Evolutionary conservation across 2,113 vertebrate species (phyloP), one percentile per base, ranked within the genome.

Genomic region (Lonchura striata): DNA sequence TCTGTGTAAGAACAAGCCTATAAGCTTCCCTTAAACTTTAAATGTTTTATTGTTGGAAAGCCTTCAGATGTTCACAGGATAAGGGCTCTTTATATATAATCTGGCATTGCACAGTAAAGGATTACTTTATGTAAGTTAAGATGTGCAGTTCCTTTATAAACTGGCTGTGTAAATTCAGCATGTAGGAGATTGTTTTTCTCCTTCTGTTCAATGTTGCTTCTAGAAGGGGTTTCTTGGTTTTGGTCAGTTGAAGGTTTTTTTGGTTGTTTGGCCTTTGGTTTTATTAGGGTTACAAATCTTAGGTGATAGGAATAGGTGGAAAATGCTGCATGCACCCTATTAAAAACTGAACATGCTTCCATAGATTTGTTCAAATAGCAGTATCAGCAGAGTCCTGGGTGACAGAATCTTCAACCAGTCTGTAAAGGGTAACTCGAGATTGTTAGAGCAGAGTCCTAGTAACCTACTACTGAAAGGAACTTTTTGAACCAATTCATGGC

Each of bases 61-160:
- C 71, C 49, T 90, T 97, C 76, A 90, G 88, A 90, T 93, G 68
- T 90, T 92, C 92, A 39, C 60, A 49, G 78, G 47, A 90, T 86
- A 95, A 95, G 25, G 72, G 28, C 44, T 80, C 79, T 96, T 96
- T 96, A 81, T 95, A 50, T 78, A 35, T 92, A 64, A 74, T 75
- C 60, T 93, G 90, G 39, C 85, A 81, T 49, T 47, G 68, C 60
- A 50, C 56, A 30, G 39, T 76, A 47, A 70, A 92, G 66, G 66
- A 77, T 83, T 63, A 68, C 56, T 88, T 90, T 78, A 63, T 95
- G 46, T 90, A 77, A 91, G 19, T 86, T 88, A 80, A 90, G 63
- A 76, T 77, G 57, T 83, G 60, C 87, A 22, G 50, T 90, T 93
- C 64, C 24, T 95, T 94, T 94, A 71, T 88, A 65, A 91, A 50